Conservation (phyloP, 2,797 vertebrate species). For the Spheniscus humboldti region DNA sequence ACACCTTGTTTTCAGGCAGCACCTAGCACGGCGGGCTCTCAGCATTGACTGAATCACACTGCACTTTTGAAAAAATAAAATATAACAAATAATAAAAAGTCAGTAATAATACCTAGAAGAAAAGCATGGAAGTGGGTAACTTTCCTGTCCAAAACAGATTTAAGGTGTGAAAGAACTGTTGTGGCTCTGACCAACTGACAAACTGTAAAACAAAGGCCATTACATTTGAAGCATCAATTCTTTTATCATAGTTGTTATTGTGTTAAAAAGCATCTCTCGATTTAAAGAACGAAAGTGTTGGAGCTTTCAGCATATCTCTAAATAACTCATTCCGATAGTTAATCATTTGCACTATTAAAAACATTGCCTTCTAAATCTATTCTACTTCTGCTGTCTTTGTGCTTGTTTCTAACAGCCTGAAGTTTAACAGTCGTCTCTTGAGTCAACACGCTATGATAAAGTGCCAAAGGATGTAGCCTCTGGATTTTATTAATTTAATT, state of each 20-base stretch:
- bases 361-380: neutral
- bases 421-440: neutral
- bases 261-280: neutral
- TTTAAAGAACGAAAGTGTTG: neutral
- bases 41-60: neutral
- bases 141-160: neutral
- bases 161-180: neutral
- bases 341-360: neutral
- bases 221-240: neutral
- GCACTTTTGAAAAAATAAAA: neutral
- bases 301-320: neutral
- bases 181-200: neutral
- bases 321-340: neutral
- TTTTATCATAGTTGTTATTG: neutral
- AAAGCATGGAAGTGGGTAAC: neutral
- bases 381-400: neutral
- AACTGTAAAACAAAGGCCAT: neutral
- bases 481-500: neutral
- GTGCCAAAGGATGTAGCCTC: neutral
- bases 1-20: neutral
- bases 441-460: neutral
- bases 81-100: neutral
- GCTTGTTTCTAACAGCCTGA: neutral
- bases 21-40: accelerated
- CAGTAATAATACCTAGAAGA: neutral